Evolutionary conservation across 2,113 vertebrate genomes (phyloP), one percentile per base, ranked within the genome.

Genomic region (Cairina moschata): DNA sequence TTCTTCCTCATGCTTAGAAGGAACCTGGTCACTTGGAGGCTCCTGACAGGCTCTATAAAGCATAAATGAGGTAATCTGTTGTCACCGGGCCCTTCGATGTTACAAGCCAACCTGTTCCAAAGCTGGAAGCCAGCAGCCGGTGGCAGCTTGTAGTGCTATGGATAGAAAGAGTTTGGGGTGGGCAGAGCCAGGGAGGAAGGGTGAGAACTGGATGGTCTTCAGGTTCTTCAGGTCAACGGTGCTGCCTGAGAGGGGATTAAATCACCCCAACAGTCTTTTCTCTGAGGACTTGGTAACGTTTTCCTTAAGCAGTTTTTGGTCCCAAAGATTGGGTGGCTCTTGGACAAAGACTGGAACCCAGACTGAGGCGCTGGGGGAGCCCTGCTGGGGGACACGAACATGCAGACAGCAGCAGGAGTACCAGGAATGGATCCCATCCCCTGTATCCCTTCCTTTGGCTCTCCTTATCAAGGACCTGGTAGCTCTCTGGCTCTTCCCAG

Each of bases 401-500:
- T 29, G 3, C 2, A 1, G 7, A 4, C 22, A 2, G 5, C 62
- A 59, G 66, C 72, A 67, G 74, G 34, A 46, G 7, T 0, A 3
- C 9, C 46, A 3, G 1, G 17, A 1, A 0, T 0, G 3, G 14
- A 11, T 56, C 44, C 9, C 32, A 34, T 6, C 42, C 55, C 68
- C 72, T 2, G 1, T 1, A 0, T 11, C 12, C 4, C 1, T 22
- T 48, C 4, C 55, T 1, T 21, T 6, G 42, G 2, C 34, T 32
- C 29, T 42, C 0, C 2, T 2, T 0, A 3, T 1, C 2, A 1
- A 52, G 63, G 63, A 48, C 65, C 14, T 15, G 17, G 65, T 22
- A 34, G 67, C 20, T 44, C 11, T 42, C 29, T 67, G 65, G 29
- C 23, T 17, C 54, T 56, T 56, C 36, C 52, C 15, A 18, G 38